Evolutionary conservation across 2,797 vertebrate genomes (phyloP).

Genomic region (Benthosema pterotum): DNA sequence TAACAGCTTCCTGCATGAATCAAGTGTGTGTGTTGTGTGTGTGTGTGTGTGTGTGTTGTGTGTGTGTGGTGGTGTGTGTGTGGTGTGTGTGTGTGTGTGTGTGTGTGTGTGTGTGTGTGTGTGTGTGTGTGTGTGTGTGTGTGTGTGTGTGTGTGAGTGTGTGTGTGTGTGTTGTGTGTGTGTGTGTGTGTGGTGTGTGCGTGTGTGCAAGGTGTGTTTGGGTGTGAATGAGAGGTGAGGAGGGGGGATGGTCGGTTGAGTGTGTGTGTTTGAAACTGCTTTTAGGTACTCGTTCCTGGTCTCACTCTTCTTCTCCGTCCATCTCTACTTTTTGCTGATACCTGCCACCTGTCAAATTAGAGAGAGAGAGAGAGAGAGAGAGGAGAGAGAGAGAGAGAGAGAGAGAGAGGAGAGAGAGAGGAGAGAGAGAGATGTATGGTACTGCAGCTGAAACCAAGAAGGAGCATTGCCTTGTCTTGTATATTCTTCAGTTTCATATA

Average conservation of each 20-base stretch:
- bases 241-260: background rate
- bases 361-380: background rate
- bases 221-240: background rate
- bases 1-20: conserved; percentile 3
- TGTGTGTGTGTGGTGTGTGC: no score
- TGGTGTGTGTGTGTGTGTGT: conserved; percentile 4
- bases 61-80: no score
- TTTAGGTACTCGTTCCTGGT: conserved; percentile 9
- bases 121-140: background rate
- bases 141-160: conserved; percentile 4
- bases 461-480: no score
- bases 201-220: background rate
- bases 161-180: no score
- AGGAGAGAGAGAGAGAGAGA: background rate
- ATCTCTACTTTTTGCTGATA: background rate
- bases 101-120: conserved; percentile 6
- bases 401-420: no score
- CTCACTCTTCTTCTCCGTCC: background rate
- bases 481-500: no score
- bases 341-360: background rate
- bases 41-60: no score
- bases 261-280: background rate
- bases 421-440: background rate
- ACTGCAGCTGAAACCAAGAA: no score
- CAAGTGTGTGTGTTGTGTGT: conserved; percentile 5